A percentile compares a stretch with the other conserved stretches of the same genome.
These are phyloP conservation scores for Saxidomus purpurata DNA, from an alignment of 1,140 invertebrate species.

Conservation along the genomic window DNA sequence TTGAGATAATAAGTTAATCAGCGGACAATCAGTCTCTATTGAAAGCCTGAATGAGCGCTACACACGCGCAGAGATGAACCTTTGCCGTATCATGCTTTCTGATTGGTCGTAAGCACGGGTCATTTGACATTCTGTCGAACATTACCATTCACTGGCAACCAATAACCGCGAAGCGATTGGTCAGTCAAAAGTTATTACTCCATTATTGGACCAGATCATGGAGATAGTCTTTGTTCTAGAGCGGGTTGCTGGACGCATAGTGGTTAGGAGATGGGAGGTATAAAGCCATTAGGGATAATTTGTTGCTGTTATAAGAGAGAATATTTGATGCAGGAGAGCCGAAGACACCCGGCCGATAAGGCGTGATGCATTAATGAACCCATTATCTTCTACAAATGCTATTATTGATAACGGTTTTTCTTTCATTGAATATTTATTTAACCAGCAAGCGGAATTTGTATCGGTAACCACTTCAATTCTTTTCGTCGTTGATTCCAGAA, in stretches of 20 bases:
- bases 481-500: too few relatives aligned
- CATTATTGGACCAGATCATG: background rate
- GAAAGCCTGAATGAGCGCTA: background rate
- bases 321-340: background rate
- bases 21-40: background rate
- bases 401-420: background rate
- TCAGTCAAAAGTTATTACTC: slow-evolving; percentile 4
- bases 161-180: background rate
- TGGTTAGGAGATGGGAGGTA: background rate
- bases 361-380: background rate
- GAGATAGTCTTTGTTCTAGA: background rate
- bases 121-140: background rate
- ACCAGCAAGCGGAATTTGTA: background rate
- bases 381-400: background rate
- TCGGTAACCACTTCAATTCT: too few relatives aligned
- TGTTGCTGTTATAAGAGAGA: background rate
- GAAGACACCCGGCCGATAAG: background rate
- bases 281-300: slow-evolving; percentile 4
- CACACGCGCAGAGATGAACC: background rate
- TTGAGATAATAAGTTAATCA: slow-evolving; percentile 20
- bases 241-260: background rate
- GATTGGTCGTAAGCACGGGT: slow-evolving; percentile 9
- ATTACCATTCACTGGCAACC: background rate
- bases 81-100: background rate
- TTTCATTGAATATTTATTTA: background rate